Conservation (phyloP, 1,140 invertebrate genomes). For the Drosophila mojavensis region DNA sequence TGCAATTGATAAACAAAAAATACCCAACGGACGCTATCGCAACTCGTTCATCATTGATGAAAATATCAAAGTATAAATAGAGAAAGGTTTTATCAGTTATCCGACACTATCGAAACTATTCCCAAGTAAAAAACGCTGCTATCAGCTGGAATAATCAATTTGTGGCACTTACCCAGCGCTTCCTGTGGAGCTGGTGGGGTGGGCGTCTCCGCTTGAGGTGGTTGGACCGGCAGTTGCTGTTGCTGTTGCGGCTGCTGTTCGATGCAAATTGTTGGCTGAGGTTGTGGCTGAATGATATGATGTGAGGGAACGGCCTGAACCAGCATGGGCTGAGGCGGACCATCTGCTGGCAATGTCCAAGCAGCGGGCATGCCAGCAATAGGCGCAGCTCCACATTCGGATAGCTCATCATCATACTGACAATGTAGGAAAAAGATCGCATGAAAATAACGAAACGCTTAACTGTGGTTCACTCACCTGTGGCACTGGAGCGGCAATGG, state of each 20-base stretch:
- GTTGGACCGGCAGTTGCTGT: constrained; percentile 18
- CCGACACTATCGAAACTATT: constrained; percentile 4
- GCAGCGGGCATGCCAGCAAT: constrained; percentile 58
- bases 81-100: constrained; percentile 13
- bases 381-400: constrained; percentile 62
- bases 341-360: constrained; percentile 46
- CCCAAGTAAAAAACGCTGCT: constrained; percentile 14
- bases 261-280: constrained; percentile 47
- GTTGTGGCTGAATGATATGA: constrained; percentile 63
- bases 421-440: background rate
- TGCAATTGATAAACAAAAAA: constrained; percentile 1
- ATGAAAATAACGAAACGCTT: background rate
- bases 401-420: constrained; percentile 70
- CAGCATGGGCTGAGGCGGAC: constrained; percentile 46
- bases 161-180: constrained; percentile 36
- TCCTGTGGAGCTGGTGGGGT: constrained; percentile 31
- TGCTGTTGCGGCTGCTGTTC: constrained; percentile 43
- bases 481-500: constrained; percentile 49
- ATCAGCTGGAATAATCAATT: constrained; percentile 23
- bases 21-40: constrained; percentile 3
- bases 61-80: constrained; percentile 4
- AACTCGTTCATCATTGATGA: constrained; percentile 5
- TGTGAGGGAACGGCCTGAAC: constrained; percentile 44
- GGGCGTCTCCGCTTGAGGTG: constrained; percentile 36
- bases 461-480: constrained; percentile 48